Conservation (phyloP, 2,113 vertebrate genomes). For the Catharus minimus region DNA sequence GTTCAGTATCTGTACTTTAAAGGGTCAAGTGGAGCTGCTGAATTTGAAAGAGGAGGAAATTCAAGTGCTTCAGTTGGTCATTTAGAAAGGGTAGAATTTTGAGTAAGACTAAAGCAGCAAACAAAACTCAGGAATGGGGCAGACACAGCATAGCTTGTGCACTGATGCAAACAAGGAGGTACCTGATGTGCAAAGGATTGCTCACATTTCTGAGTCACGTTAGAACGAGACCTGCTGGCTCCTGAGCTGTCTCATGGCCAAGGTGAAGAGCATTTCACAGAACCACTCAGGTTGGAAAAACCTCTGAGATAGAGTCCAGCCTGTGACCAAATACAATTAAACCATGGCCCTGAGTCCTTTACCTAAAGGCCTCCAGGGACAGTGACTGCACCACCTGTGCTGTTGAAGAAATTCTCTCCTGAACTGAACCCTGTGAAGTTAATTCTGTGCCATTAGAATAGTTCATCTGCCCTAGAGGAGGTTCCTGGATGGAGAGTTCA, state of each 20-base stretch:
- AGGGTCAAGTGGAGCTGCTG: neutral
- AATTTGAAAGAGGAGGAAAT: neutral
- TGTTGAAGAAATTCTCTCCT: neutral
- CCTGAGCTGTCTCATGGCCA: neutral
- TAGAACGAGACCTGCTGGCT: neutral
- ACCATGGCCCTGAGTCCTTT: neutral
- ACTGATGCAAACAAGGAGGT: neutral
- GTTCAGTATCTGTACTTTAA: neutral
- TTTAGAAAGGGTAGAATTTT: neutral
- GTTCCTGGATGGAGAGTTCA: neutral
- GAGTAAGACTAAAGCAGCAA: neutral
- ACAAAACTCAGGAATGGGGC: neutral
- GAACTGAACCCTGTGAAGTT: neutral
- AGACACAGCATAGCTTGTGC: neutral
- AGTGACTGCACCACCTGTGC: neutral
- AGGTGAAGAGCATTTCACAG: neutral
- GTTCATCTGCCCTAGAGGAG: neutral
- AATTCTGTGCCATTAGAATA: neutral
- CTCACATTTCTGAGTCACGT: neutral
- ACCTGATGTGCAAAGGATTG: neutral
- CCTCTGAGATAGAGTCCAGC: rapidly evolving
- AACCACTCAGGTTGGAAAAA: neutral
- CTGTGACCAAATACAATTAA: neutral
- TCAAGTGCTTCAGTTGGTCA: neutral
- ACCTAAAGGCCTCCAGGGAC: neutral